A percentile compares a stretch with the other conserved stretches of the same genome.
Conservation (phyloP, 2,888 invertebrate genomes). For the Coenonympha glycerion region DNA sequence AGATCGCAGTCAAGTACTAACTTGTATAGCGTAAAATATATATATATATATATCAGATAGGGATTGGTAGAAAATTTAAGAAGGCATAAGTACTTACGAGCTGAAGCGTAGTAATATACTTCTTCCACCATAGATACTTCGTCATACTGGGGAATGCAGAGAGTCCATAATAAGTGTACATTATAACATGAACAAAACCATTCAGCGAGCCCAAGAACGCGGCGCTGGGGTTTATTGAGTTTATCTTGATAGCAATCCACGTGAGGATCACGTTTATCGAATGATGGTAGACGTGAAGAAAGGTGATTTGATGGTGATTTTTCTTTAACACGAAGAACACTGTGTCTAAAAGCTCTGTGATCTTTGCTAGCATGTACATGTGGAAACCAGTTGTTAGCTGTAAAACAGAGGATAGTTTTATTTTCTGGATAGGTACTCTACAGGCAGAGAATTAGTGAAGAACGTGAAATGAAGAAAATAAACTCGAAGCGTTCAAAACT, state of each 20-base stretch:
- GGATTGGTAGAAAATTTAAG: too few species aligned
- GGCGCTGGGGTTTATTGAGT: background rate
- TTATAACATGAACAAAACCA: background rate
- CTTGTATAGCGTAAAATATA: too few species aligned
- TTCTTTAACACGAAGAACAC: conserved; percentile 1
- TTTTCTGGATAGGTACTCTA: too few species aligned
- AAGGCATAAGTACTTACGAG: background rate
- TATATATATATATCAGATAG: too few species aligned
- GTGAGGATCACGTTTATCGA: background rate
- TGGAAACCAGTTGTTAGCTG: background rate
- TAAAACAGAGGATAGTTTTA: too few species aligned
- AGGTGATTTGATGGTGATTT: background rate
- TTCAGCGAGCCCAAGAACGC: background rate
- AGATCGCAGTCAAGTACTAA: too few species aligned
- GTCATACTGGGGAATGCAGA: background rate
- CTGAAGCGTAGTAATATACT: background rate
- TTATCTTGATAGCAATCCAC: background rate
- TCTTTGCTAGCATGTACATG: background rate
- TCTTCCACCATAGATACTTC: conserved; percentile 3
- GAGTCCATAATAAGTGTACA: conserved; percentile 1
- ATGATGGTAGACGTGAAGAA: conserved; percentile 2
- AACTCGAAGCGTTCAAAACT: too few species aligned
- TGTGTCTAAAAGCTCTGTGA: background rate
- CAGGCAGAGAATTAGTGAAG: too few species aligned
- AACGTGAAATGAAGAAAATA: too few species aligned